phyloP scores from a whole-genome alignment of 1,140 invertebrate genomes.

The Polypedilum pembai region DNA sequence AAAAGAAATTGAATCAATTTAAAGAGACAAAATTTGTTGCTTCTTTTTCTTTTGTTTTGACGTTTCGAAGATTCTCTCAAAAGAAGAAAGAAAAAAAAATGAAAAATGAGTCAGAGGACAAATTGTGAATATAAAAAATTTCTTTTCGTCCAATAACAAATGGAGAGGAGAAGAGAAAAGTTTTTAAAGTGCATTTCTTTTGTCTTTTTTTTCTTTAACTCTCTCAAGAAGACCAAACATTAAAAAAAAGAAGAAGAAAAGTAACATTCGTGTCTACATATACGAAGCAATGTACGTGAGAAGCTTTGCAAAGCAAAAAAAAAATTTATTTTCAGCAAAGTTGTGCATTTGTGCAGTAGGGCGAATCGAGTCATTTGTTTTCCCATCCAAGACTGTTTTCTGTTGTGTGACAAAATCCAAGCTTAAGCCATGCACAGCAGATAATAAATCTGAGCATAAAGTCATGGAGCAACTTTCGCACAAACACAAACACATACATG shows the following conservation, averaged over 20 bases:
- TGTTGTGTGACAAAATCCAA: slow-evolving; percentile 15
- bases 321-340: background rate
- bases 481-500: background rate
- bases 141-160: background rate
- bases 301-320: background rate
- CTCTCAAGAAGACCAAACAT: background rate
- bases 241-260: background rate
- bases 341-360: slow-evolving; percentile 10
- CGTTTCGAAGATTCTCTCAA: too few relatives aligned
- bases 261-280: slow-evolving; percentile 11
- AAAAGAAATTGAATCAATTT: too few relatives aligned
- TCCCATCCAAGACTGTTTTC: background rate
- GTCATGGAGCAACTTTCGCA: background rate
- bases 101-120: slow-evolving; percentile 19
- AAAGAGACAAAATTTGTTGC: too few relatives aligned
- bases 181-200: slow-evolving; percentile 9
- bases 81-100: too few relatives aligned
- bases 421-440: slow-evolving; percentile 17
- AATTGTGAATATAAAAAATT: slow-evolving; percentile 24
- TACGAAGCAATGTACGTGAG: background rate
- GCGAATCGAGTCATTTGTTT: slow-evolving; percentile 2
- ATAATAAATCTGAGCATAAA: slow-evolving; percentile 20
- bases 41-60: too few relatives aligned
- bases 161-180: background rate
- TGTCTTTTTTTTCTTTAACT: background rate